Conservation (phyloP, 2,113 vertebrate genomes). For the Siphamia tubifer region DNA sequence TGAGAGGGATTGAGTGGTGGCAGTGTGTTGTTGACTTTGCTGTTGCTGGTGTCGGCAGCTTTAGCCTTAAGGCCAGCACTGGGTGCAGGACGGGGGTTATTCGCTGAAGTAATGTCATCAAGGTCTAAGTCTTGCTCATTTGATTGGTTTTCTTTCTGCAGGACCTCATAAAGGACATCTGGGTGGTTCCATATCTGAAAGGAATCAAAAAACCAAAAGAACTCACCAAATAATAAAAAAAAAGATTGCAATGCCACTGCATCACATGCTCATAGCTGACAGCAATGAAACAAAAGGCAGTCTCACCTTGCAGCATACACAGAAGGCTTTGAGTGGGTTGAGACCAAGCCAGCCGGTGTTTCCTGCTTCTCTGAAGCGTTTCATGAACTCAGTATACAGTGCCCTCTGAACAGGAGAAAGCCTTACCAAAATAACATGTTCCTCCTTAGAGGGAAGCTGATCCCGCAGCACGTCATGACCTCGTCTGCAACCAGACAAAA, state of each 20-base stretch:
- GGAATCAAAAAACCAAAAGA: neutral
- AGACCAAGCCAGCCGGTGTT: conserved; percentile 97
- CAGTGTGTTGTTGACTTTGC: conserved; percentile 83
- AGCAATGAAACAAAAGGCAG: neutral
- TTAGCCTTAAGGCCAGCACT: conserved; percentile 87
- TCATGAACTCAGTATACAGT: conserved; percentile 97
- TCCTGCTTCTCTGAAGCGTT: conserved; percentile 94
- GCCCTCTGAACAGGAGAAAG: conserved; percentile 93
- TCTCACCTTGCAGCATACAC: conserved; percentile 96
- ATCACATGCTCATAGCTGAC: neutral
- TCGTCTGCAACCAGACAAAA: conserved; percentile 78
- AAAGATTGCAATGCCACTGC: too few species aligned
- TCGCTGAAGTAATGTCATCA: conserved; percentile 89
- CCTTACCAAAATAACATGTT: conserved; percentile 94
- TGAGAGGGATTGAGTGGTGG: conserved; percentile 88
- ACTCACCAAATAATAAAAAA: neutral
- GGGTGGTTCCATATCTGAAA: conserved; percentile 99
- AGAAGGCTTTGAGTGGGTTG: conserved; percentile 98
- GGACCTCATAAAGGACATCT: conserved; percentile 93
- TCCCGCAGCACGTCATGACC: conserved; percentile 93
- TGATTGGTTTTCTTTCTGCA: conserved; percentile 95
- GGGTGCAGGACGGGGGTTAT: conserved; percentile 82
- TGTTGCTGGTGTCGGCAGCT: conserved; percentile 85
- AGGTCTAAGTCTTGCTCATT: conserved; percentile 96
- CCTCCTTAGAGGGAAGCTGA: conserved; percentile 93